Conservation (phyloP, 2,113 vertebrate genomes). For the Castor canadensis region DNA sequence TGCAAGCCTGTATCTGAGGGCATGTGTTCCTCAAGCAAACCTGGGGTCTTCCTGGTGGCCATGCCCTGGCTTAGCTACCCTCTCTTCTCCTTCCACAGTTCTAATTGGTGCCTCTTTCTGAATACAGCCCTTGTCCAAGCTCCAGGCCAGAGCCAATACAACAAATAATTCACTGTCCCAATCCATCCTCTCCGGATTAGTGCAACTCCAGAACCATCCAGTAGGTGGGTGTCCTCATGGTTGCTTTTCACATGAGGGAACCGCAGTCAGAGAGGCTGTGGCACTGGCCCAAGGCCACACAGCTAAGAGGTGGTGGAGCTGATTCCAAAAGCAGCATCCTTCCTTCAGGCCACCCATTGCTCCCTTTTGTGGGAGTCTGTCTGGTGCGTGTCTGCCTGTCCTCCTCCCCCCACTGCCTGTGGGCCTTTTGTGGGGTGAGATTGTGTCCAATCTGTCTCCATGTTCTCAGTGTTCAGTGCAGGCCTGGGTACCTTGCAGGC, state of each 20-base stretch:
- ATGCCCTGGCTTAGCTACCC: not conserved
- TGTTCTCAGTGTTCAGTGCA: not conserved
- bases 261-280: not conserved
- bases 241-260: not conserved
- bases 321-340: not conserved
- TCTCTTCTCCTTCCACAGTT: not conserved
- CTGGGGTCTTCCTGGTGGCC: no score
- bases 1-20: not conserved
- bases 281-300: not conserved
- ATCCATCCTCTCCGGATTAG: not conserved
- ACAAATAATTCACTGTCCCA: not conserved
- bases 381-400: not conserved
- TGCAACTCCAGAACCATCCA: not conserved
- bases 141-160: not conserved
- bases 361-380: not conserved
- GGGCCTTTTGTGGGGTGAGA: not conserved
- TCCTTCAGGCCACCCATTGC: not conserved
- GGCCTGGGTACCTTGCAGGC: rapidly evolving
- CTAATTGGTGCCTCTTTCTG: rapidly evolving
- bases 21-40: no score
- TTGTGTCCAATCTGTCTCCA: not conserved
- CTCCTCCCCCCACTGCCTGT: rapidly evolving
- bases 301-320: not conserved
- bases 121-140: not conserved
- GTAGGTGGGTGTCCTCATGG: not conserved